Base-by-base conservation (phyloP, 2,797 vertebrate genomes). In the Girardinus metallicus region DNA sequence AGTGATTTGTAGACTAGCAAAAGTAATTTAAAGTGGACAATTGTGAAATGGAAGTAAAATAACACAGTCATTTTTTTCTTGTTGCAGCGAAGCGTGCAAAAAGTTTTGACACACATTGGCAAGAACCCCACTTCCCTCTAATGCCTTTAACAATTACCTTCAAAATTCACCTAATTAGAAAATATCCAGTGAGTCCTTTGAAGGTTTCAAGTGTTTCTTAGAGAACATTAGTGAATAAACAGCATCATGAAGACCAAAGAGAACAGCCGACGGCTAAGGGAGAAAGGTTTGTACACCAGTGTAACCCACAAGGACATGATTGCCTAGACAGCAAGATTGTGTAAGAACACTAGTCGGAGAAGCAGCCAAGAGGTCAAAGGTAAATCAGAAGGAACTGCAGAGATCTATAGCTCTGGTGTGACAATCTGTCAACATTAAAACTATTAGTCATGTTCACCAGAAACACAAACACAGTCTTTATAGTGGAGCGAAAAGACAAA, bases 401-500 rank as follows among this genome's bases (percentile, higher is more conserved):
- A 43, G 66, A n/a, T 43, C 66, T 44, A 4, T 9, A 70, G 41
- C 23, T 70, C 41, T n/a, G 39, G 4, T 70, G 39, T n/a, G 12
- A 70, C 5, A 70, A 70, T 70, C 66, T 44, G 39, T 44, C 39
- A 70, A 70, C 66, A n/a, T 44, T 44, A 70, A 70, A 44, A n/a
- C 39, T 43, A 70, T 43, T n/a, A 44, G 68, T 70, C 39, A 6
- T 1, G 39, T 70, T 70, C 39, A 70, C 39, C 41, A 70, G 23
- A 44, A 70, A 44, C 39, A 53, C 23, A 53, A 53, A 26, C 7
- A 3, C 5, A 15, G 12, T 23, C 66, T 68, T 68, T 26, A 15
- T 44, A 23, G 39, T n/a, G n/a, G 41, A 70, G 66, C 1, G 5
- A 43, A 11, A 44, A 44, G 39, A 70, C 21, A 68, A 68, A 41